A percentile compares a stretch with the other conserved stretches of the same genome.
These are phyloP conservation scores for Lingula anatina DNA, from an alignment of 2,888 invertebrate species.

Conservation along the genomic window DNA sequence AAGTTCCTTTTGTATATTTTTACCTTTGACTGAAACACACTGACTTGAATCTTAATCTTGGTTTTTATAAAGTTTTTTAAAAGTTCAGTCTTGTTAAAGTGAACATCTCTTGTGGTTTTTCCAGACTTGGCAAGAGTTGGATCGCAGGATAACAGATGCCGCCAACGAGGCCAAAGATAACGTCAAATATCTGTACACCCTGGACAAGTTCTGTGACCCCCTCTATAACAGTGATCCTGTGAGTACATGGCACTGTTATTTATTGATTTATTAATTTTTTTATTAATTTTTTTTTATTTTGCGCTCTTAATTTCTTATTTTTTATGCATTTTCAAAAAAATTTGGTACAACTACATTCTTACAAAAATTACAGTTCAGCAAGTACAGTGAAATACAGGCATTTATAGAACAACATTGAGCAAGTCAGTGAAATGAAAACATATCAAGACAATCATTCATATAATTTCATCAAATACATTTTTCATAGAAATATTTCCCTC, in stretches of 20 bases:
- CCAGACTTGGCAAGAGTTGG: constrained; percentile 74
- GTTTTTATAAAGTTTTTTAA: too few species aligned
- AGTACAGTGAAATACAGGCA: background rate
- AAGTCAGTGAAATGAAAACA: background rate
- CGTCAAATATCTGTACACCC: constrained; percentile 76
- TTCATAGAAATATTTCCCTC: background rate
- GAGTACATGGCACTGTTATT: too few species aligned
- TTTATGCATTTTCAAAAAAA: too few species aligned
- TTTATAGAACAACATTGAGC: background rate
- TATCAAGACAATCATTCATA: background rate
- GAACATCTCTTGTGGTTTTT: too few species aligned
- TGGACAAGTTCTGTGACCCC: constrained; percentile 80
- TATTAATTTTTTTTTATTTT: background rate
- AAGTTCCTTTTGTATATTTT: too few species aligned
- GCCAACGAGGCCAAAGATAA: constrained; percentile 81
- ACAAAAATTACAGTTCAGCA: too few species aligned
- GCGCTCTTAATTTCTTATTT: background rate
- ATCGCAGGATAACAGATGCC: constrained; percentile 69
- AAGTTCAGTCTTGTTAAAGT: too few species aligned
- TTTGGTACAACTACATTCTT: too few species aligned
- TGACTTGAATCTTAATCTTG: too few species aligned
- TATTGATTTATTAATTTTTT: background rate
- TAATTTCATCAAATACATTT: background rate
- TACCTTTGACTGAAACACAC: too few species aligned
- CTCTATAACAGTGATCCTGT: constrained; percentile 73